Evolutionary conservation across 2,888 invertebrate genomes (phyloP).

Genomic region (Ethmia dodecea): DNA sequence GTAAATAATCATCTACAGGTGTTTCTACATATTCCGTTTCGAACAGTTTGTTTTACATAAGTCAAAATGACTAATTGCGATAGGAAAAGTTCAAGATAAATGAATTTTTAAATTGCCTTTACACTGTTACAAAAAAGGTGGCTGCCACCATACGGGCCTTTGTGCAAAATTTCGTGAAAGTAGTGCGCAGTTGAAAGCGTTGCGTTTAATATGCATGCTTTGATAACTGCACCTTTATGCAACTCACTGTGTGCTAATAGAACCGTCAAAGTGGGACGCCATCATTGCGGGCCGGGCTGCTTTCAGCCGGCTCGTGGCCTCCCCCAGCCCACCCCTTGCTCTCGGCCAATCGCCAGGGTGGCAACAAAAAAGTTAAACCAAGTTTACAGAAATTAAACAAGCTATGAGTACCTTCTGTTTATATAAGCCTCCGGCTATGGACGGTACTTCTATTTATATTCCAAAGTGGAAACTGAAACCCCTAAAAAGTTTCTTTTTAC

Average conservation of each 20-base stretch:
- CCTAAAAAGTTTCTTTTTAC: too few species aligned
- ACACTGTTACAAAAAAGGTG: too few species aligned
- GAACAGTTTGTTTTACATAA: too few species aligned
- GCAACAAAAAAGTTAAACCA: slow-evolving; percentile 9
- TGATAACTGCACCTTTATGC: slow-evolving; percentile 48
- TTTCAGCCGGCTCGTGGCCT: slow-evolving; percentile 19
- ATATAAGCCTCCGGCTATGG: neutral
- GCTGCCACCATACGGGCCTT: too few species aligned
- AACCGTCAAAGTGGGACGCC: slow-evolving; percentile 36
- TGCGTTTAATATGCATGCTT: slow-evolving; percentile 47
- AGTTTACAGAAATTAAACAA: slow-evolving; percentile 14
- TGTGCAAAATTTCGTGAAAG: slow-evolving; percentile 14
- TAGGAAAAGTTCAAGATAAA: too few species aligned
- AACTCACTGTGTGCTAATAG: slow-evolving; percentile 36
- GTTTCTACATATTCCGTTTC: too few species aligned
- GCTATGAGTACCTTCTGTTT: slow-evolving; percentile 1
- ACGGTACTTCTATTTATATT: neutral
- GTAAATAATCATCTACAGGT: too few species aligned
- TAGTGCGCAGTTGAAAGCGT: slow-evolving; percentile 29
- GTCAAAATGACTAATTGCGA: too few species aligned
- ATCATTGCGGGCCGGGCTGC: slow-evolving; percentile 21
- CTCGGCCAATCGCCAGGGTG: slow-evolving; percentile 1
- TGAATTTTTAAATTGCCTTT: too few species aligned
- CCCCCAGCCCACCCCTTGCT: neutral
- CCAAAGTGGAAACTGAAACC: too few species aligned